These are phyloP conservation scores for Dolichomitus sp. DNA, from an alignment of 2,888 invertebrate genomes.

Conservation along the genomic window DNA sequence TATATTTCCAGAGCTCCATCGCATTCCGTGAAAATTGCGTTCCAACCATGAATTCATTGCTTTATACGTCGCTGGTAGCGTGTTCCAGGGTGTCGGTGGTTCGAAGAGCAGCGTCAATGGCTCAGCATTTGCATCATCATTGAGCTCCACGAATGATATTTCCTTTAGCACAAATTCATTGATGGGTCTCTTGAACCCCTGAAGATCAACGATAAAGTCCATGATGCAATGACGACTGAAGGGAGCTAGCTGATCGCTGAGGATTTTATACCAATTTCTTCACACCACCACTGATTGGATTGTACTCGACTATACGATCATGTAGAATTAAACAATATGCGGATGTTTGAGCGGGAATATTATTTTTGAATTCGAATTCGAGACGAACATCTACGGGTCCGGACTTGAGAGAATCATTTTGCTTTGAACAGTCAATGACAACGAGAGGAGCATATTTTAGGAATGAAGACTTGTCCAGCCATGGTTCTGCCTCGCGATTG, in stretches of 20 bases:
- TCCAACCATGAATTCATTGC: slow-evolving; percentile 30
- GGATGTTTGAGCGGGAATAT: slow-evolving; percentile 55
- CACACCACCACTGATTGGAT: slow-evolving; percentile 33
- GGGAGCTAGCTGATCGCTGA: neutral
- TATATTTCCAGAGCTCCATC: slow-evolving; percentile 18
- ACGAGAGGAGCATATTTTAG: slow-evolving; percentile 10
- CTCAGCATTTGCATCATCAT: neutral
- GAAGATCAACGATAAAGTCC: slow-evolving; percentile 44
- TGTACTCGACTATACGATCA: slow-evolving; percentile 21
- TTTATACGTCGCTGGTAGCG: slow-evolving; percentile 29
- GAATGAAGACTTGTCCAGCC: slow-evolving; percentile 22
- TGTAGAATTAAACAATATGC: slow-evolving; percentile 30
- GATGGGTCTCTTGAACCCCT: slow-evolving; percentile 42
- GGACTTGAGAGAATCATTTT: slow-evolving; percentile 46
- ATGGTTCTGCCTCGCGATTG: slow-evolving; percentile 10
- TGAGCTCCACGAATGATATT: slow-evolving; percentile 18
- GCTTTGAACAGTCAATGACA: slow-evolving; percentile 60
- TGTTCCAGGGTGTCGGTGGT: slow-evolving; percentile 24
- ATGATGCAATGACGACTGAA: neutral
- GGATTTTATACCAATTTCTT: slow-evolving; percentile 31
- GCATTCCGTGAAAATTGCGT: slow-evolving; percentile 33
- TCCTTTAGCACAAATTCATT: slow-evolving; percentile 53
- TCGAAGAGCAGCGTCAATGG: slow-evolving; percentile 39
- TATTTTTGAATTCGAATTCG: slow-evolving; percentile 56
- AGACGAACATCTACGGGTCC: slow-evolving; percentile 61